phyloP scores from a whole-genome alignment of 2,888 invertebrate genomes.

The Caenorhabditis afra region DNA sequence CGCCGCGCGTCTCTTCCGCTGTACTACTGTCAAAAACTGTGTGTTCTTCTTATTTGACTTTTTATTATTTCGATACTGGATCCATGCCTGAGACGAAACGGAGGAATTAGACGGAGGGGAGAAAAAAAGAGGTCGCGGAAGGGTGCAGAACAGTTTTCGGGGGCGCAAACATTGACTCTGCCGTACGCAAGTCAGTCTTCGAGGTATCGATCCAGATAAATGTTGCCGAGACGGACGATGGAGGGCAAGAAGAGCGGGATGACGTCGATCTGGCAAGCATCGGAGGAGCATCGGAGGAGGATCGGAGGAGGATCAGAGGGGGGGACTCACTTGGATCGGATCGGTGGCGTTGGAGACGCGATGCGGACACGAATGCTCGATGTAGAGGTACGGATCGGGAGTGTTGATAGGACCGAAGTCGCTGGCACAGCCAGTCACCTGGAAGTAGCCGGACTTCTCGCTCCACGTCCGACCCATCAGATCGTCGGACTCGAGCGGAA shows the following conservation, averaged over 20 bases:
- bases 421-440: constrained; percentile 69
- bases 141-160: constrained; percentile 39
- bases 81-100: constrained; percentile 2
- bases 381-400: constrained; percentile 66
- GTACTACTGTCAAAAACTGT: constrained; percentile 33
- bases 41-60: constrained; percentile 36
- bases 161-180: constrained; percentile 27
- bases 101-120: constrained; percentile 7
- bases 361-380: constrained; percentile 66
- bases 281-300: too few species aligned
- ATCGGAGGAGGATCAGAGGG: too few species aligned
- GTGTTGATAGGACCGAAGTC: constrained; percentile 71
- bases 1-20: constrained; percentile 5
- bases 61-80: constrained; percentile 38
- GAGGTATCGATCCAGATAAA: constrained; percentile 66
- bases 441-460: constrained; percentile 55
- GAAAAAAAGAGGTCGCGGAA: neutral
- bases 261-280: constrained; percentile 58
- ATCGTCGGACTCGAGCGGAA: constrained; percentile 68
- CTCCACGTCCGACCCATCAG: constrained; percentile 69
- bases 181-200: constrained; percentile 34
- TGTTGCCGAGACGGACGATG: constrained; percentile 62
- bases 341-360: constrained; percentile 41
- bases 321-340: constrained; percentile 50
- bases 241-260: constrained; percentile 65